phyloP scores from a whole-genome alignment of 2,113 vertebrate genomes.

The Neoarius graeffei region DNA sequence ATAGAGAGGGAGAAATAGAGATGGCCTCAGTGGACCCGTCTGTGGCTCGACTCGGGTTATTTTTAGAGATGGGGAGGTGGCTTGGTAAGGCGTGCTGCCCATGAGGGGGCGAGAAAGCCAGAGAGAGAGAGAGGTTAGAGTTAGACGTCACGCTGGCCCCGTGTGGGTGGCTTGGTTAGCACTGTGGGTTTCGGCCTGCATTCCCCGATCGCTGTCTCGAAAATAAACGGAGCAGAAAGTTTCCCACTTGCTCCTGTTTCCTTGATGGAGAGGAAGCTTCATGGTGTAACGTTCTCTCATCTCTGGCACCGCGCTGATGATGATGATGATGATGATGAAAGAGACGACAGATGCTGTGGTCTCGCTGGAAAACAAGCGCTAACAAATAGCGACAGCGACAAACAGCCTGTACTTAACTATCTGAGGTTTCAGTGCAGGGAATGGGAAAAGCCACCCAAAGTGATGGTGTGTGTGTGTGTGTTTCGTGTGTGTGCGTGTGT shows the following conservation, averaged over 20 bases:
- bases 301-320: not conserved
- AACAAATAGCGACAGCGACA: not conserved
- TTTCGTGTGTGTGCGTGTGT: constrained; percentile 14
- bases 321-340: not conserved
- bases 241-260: constrained; percentile 27
- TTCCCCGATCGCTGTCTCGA: constrained; percentile 31
- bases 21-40: constrained; percentile 12
- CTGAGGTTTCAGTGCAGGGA: constrained; percentile 12
- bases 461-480: constrained; percentile 2
- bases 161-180: constrained; percentile 43
- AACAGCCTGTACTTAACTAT: constrained; percentile 17
- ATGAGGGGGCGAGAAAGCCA: constrained; percentile 27
- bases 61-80: constrained; percentile 32
- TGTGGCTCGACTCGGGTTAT: constrained; percentile 18
- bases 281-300: not conserved
- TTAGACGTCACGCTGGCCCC: constrained; percentile 39
- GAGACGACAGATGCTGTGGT: constrained; percentile 1
- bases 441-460: constrained; percentile 33
- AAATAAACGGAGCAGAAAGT: constrained; percentile 39
- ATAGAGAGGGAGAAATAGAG: constrained; percentile 4
- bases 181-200: constrained; percentile 34
- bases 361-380: not conserved
- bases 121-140: constrained; percentile 21
- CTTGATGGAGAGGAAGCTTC: constrained; percentile 23
- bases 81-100: constrained; percentile 38